Evolutionary conservation across 2,797 vertebrate species (phyloP).

Genomic region (Tokudaia muenninki): DNA sequence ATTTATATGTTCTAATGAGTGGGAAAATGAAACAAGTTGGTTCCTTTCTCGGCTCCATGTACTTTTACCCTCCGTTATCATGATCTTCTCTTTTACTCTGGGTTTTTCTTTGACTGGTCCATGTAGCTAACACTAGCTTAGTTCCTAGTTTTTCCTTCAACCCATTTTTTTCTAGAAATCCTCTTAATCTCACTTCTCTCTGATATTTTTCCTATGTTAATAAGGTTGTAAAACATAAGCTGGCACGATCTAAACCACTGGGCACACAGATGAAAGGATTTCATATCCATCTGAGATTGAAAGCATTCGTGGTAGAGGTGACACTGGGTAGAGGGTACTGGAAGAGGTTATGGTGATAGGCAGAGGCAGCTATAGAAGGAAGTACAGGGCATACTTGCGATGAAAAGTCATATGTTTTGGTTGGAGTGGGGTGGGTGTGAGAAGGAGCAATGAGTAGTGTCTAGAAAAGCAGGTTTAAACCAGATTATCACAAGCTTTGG

Average conservation of each 20-base stretch:
- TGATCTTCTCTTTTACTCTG: neutral
- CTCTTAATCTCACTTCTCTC: neutral
- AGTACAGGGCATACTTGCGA: neutral
- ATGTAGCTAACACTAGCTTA: neutral
- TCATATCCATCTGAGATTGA: neutral
- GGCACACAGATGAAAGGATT: neutral
- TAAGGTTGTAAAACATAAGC: neutral
- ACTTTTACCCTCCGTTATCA: conserved; percentile 3
- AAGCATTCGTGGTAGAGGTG: neutral
- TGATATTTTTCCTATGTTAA: neutral
- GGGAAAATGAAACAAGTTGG: neutral
- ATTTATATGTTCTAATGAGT: conserved; percentile 61
- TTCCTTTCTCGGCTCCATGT: conserved; percentile 7
- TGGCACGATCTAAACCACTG: neutral
- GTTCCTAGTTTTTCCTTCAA: neutral
- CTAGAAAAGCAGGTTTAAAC: conserved; percentile 57
- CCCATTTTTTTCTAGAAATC: neutral
- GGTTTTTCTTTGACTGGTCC: conserved; percentile 2
- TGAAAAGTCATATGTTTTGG: conserved; percentile 61
- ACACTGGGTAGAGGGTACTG: neutral
- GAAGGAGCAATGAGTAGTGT: conserved; percentile 42
- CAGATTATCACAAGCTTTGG: conserved; percentile 56
- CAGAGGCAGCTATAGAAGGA: neutral
- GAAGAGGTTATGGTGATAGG: neutral
- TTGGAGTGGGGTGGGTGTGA: conserved; percentile 35